phyloP scores from a whole-genome alignment of 2,797 vertebrate species.

The Paguma larvata region DNA sequence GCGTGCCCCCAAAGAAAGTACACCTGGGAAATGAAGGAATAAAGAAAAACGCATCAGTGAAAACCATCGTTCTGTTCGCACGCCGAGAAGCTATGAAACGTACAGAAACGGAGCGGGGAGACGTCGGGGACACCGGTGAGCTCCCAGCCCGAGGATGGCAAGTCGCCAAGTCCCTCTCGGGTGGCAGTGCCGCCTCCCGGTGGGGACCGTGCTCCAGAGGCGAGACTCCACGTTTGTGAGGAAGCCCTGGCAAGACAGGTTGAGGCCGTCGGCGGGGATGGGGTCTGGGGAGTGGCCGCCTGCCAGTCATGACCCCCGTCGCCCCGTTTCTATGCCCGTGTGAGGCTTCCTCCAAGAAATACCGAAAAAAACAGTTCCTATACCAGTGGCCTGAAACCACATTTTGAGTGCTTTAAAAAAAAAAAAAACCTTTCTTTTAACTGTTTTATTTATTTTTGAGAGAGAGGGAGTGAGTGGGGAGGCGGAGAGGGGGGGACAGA shows the following conservation, averaged over 20 bases:
- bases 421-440: too few relatives aligned
- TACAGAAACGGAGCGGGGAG: background rate
- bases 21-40: constrained; percentile 90
- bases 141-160: background rate
- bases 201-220: background rate
- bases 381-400: background rate
- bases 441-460: too few relatives aligned
- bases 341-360: background rate
- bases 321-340: background rate
- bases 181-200: background rate
- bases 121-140: background rate
- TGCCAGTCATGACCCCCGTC: background rate
- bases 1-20: constrained; percentile 99
- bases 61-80: background rate
- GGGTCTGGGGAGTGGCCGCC: background rate
- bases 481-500: too few relatives aligned
- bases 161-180: background rate
- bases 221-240: background rate
- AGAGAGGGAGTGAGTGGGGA: too few relatives aligned
- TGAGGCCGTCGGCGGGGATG: background rate
- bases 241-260: background rate
- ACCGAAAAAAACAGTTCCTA: background rate
- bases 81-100: background rate
- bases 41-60: background rate
- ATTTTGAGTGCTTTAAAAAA: background rate